Evolutionary conservation across 2,797 vertebrate genomes (phyloP).

Genomic region (Enoplosus armatus): DNA sequence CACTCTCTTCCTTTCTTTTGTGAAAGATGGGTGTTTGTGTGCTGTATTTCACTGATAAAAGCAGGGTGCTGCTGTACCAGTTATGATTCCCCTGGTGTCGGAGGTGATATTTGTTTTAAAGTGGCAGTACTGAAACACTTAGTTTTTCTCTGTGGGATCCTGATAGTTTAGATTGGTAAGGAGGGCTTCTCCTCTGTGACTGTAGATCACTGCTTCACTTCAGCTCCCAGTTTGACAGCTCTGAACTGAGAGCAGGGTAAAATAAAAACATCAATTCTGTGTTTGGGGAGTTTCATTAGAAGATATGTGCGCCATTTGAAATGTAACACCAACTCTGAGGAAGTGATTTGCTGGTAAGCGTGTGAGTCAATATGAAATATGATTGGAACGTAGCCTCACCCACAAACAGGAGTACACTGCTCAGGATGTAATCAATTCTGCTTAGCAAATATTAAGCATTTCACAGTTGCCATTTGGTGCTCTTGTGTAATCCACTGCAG

Average conservation of each 20-base stretch:
- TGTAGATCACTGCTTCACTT: conserved; percentile 16
- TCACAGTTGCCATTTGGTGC: conserved; percentile 22
- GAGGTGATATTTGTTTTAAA: conserved; percentile 46
- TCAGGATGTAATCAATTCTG: conserved; percentile 24
- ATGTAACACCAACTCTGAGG: background rate
- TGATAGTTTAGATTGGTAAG: conserved; percentile 17
- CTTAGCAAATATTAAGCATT: conserved; percentile 41
- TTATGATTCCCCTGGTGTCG: conserved; percentile 19
- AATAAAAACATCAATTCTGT: conserved; percentile 39
- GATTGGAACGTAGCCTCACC: conserved; percentile 24
- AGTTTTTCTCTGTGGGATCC: conserved; percentile 16
- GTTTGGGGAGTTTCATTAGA: conserved; percentile 36
- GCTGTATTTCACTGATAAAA: conserved; percentile 32
- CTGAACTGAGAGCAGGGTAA: background rate
- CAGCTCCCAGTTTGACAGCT: conserved; percentile 17
- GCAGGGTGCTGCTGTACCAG: background rate
- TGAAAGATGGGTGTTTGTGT: conserved; percentile 3
- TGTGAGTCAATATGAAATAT: conserved; percentile 36
- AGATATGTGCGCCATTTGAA: conserved; percentile 19
- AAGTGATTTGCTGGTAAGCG: conserved; percentile 12
- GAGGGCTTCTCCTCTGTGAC: background rate
- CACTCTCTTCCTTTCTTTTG: background rate
- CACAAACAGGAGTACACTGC: conserved; percentile 17
- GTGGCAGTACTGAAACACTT: conserved; percentile 9
- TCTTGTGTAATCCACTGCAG: background rate